phyloP scores from a whole-genome alignment of 2,113 vertebrate species.

The Solenodon paradoxus region DNA sequence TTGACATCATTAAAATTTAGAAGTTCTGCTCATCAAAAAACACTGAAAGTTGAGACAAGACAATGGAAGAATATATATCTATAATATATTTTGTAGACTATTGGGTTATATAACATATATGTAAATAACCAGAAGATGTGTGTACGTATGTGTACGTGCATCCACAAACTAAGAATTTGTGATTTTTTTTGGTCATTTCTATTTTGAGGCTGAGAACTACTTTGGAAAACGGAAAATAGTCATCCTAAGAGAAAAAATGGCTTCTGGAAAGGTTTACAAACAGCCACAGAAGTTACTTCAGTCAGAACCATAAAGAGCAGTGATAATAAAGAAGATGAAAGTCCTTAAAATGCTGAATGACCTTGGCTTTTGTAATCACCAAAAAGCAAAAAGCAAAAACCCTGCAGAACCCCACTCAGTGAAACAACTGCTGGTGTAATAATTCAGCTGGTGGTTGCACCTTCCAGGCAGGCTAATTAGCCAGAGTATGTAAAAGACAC shows the following conservation, averaged over 20 bases:
- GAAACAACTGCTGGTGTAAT: conserved; percentile 37
- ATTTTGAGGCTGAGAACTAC: background rate
- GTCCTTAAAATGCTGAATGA: conserved; percentile 38
- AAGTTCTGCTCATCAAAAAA: background rate
- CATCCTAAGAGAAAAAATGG: background rate
- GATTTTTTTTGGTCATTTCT: background rate
- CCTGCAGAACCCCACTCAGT: no score
- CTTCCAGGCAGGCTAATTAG: conserved; percentile 32
- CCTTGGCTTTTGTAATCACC: conserved; percentile 29
- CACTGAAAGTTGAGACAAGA: no score
- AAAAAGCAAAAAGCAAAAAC: no score
- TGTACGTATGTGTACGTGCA: no score
- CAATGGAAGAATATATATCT: background rate
- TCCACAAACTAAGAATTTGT: no score
- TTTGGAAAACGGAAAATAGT: background rate
- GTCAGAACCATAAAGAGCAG: background rate
- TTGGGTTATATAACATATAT: background rate
- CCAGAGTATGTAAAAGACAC: background rate
- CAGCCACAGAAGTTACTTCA: background rate
- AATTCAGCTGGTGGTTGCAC: conserved; percentile 39
- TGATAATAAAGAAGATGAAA: conserved; percentile 50
- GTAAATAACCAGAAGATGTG: no score
- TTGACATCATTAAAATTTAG: background rate
- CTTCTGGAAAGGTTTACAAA: conserved; percentile 21
- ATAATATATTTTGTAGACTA: background rate